Conservation (phyloP, 2,797 vertebrate genomes). For the Todus mexicanus region DNA sequence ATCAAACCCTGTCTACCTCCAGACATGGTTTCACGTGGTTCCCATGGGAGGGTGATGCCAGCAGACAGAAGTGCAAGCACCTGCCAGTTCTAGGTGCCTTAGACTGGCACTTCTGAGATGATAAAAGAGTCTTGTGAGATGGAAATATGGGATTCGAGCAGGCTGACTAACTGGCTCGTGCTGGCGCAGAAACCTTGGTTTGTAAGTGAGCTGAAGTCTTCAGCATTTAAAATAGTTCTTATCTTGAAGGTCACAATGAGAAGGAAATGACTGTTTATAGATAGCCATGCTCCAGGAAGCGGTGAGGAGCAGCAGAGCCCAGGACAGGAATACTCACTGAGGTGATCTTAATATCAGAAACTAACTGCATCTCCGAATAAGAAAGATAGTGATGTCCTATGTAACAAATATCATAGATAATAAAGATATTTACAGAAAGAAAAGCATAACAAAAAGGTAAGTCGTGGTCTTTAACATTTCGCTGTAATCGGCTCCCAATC, state of each 20-base stretch:
- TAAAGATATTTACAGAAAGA: neutral
- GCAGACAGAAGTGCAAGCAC: neutral
- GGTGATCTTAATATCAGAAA: neutral
- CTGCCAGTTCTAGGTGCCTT: neutral
- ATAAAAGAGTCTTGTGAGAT: constrained; percentile 22
- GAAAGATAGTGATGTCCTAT: neutral
- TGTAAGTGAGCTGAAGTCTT: neutral
- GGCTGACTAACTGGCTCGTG: neutral
- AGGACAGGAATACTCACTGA: neutral
- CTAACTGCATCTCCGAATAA: neutral
- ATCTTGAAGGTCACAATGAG: neutral
- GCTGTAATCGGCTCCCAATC: neutral
- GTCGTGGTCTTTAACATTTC: neutral
- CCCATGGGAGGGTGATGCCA: neutral
- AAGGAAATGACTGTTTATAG: neutral
- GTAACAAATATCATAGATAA: neutral
- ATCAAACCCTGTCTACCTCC: neutral
- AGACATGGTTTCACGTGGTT: neutral
- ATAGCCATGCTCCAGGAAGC: neutral
- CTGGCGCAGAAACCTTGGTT: neutral
- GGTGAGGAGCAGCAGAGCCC: neutral
- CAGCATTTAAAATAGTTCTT: constrained; percentile 12
- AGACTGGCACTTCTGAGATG: constrained; percentile 32
- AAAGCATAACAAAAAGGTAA: neutral
- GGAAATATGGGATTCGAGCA: constrained; percentile 18